Base-by-base conservation (phyloP, 2,888 invertebrate genomes). In the Dicranocentrus wangi region DNA sequence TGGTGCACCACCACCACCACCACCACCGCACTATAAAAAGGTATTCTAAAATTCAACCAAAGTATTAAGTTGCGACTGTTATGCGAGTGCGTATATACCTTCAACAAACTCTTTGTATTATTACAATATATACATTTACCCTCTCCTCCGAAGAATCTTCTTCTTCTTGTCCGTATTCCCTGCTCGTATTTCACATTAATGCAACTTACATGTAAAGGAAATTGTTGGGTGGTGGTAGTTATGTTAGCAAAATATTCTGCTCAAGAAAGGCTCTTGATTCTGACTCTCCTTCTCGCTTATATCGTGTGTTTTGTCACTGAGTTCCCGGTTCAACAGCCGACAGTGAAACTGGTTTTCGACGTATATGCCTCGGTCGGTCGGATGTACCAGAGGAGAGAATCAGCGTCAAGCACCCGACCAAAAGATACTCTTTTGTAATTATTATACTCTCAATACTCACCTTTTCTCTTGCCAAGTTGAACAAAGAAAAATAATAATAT, bases 251-350 rank as follows among this genome's bases (percentile, higher is more conserved):
- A n/a, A n/a, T n/a, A n/a, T n/a, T 28, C 61, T 28, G 15, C 61
- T 32, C 28, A 19, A 61, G 19, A 25, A 61, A 32, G 60, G 27
- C 17, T 19, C 51, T 32, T 32, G 32, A n/a, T n/a, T n/a, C n/a
- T n/a, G 13, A 39, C 39, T 39, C 39, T 39, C 7, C 39, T 39
- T 39, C 5, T 13, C 3, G 7, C 51, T 51, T 23, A 21, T 8
- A 23, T 55, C 8, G 28, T 55, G 43, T 32, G 23, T 78, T 63
- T 79, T 79, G 79, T 79, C 79, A 72, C 71, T 65, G 77, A 83
- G 80, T 85, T 86, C 86, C 85, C 84, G 84, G 85, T 86, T 86
- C 85, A 85, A 83, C 86, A 86, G 82, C 86, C 86, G 84, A 76
- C 81, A 73, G 65, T 70, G 69, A 84, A 85, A 81, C 82, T 83